Base-by-base conservation (phyloP, 2,888 invertebrate genomes). In the Trichogramma evanescens region DNA sequence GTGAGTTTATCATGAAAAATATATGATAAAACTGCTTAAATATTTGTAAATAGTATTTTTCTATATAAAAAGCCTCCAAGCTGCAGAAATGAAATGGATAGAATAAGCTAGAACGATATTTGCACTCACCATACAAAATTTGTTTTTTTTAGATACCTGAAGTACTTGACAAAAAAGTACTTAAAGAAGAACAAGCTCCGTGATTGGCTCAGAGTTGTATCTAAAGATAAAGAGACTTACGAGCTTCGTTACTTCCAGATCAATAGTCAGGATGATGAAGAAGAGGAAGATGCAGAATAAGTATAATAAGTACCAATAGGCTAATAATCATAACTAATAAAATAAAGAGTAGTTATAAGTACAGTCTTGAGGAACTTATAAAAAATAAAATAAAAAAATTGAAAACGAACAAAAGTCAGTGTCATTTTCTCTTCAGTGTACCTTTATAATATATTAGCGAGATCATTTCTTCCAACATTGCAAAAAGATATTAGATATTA, bases 221-320 rank as follows among this genome's bases (percentile, higher is more conserved):
- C 99, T 9, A 89, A 91, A 66, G 88, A 89, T 63, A 96, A 96
- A 78, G 97, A 98, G 73, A 89, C 93, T 0, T 99, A 99, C 69
- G 99, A 99, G 82, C 87, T 99, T 59, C 87, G 98, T 69, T 99
- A 99, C 89, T 99, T 99, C 97, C 97, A 99, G 88, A 91, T 91
- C 80, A 87, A 87, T 70, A 87, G 84, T 83, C 86, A 86, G 72
- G 86, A 87, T 70, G 86, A 86, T 69, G 86, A 86, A 64, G 86
- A 86, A 63, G 94, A 94, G 77, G 94, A 93, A 73, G 93, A 92
- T 77, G 91, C 91, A 70, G 93, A 93, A 80, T 89, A 86, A 85
- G 72, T 74, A 73, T 71, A 75, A 13, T 13, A 13, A 13, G 13
- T 13, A 13, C 13, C 13, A 13, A 13, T 13, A 13, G 13, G 13